Evolutionary conservation across 1,140 invertebrate species (phyloP).

Genomic region (Pemphigus obesinymphae): DNA sequence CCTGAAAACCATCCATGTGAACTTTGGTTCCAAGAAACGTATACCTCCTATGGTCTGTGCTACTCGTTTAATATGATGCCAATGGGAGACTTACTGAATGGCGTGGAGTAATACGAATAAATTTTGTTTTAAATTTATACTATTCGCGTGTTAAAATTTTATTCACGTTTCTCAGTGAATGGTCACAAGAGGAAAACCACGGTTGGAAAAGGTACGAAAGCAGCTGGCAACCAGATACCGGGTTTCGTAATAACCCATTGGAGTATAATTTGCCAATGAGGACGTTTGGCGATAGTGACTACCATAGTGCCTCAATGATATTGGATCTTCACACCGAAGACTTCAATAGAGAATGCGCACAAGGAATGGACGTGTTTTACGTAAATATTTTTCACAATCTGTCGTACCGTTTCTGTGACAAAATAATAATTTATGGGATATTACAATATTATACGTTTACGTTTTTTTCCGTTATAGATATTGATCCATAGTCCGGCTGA

Average conservation of each 20-base stretch:
- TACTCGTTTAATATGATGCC: conserved; percentile 28
- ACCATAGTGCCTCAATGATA: not conserved
- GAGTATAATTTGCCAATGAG: not conserved
- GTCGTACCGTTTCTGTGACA: not conserved
- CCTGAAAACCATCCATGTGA: not conserved
- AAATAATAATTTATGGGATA: not conserved
- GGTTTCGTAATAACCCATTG: not conserved
- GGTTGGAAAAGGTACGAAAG: not conserved
- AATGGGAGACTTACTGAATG: not conserved
- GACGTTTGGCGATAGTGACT: not conserved
- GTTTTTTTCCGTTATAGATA: conserved; percentile 26
- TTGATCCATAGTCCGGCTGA: conserved; percentile 43
- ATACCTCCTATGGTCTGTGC: not conserved
- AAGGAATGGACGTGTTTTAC: not conserved
- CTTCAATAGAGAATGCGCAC: not conserved
- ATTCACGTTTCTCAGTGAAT: not conserved
- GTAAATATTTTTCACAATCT: not conserved
- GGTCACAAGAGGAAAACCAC: not conserved
- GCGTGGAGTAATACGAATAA: not conserved
- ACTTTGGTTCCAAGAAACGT: conserved; percentile 1
- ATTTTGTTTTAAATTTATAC: not conserved
- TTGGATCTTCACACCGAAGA: not conserved
- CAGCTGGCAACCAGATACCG: conserved; percentile 6
- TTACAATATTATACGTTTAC: not conserved
- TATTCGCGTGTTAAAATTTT: not conserved